phyloP scores from a whole-genome alignment of 2,797 vertebrate species.

The Anomalospiza imberbis region DNA sequence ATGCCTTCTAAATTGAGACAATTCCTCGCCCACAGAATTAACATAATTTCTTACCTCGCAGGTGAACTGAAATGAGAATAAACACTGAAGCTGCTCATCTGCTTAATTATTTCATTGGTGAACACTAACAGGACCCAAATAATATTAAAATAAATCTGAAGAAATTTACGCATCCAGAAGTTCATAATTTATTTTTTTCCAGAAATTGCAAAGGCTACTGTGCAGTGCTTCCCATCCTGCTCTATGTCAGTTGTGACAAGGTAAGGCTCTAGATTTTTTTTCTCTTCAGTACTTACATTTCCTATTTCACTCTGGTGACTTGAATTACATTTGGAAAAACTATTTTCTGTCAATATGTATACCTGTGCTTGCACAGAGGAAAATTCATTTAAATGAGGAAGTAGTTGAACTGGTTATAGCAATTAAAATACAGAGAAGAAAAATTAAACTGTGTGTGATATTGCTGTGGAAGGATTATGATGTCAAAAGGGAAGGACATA shows the following conservation, averaged over 20 bases:
- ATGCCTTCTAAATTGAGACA: background rate
- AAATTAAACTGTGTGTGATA: constrained; percentile 11
- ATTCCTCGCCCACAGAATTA: background rate
- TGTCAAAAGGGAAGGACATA: constrained; percentile 35
- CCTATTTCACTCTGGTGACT: background rate
- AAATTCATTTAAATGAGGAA: constrained; percentile 40
- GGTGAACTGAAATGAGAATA: background rate
- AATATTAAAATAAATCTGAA: background rate
- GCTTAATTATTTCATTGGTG: background rate
- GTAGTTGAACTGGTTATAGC: constrained; percentile 11
- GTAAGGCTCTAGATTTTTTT: background rate
- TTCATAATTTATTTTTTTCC: background rate
- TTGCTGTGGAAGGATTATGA: background rate
- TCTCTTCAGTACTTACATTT: background rate
- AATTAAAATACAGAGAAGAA: constrained; percentile 44
- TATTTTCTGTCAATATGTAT: background rate
- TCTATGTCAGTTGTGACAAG: background rate
- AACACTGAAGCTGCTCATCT: background rate
- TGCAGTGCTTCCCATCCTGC: background rate
- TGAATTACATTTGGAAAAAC: constrained; percentile 18
- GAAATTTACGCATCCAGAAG: background rate
- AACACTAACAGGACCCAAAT: background rate
- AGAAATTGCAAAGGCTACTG: background rate
- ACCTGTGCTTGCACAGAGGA: background rate
- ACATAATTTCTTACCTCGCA: background rate